Conservation (phyloP, 2,888 invertebrate genomes). For the Hirtodrosophila trivittata region DNA sequence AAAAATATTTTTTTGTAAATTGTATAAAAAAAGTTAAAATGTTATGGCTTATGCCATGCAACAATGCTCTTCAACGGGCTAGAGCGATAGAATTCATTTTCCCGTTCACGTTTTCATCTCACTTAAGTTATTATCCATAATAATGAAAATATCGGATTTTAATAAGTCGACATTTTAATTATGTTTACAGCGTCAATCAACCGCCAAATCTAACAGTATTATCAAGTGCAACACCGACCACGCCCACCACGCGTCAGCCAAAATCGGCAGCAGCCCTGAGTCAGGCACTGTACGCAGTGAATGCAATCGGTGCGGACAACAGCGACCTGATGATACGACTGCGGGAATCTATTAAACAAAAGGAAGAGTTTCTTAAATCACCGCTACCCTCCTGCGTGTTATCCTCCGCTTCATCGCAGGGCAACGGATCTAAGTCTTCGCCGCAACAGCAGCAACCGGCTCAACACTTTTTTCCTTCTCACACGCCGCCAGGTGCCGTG, state of each 20-base stretch:
- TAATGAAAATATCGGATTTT: no score
- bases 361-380: conserved; percentile 93
- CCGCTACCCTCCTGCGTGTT: conserved; percentile 84
- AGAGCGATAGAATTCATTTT: no score
- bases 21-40: no score
- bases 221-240: conserved; percentile 64
- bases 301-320: conserved; percentile 55
- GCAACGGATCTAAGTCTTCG: conserved; percentile 38
- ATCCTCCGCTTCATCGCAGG: conserved; percentile 39
- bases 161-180: no score
- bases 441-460: conserved; percentile 34
- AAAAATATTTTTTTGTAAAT: no score
- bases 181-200: conserved; percentile 78
- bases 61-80: no score
- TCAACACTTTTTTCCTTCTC: conserved; percentile 68
- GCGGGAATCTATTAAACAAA: conserved; percentile 93
- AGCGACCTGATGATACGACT: conserved; percentile 87
- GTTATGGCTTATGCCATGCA: no score
- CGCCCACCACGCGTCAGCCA: conserved; percentile 63
- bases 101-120: no score
- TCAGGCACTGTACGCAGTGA: conserved; percentile 57
- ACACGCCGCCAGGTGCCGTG: conserved; percentile 45
- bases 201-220: conserved; percentile 83
- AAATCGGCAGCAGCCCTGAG: conserved; percentile 52
- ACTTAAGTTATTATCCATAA: no score